Conservation (phyloP, 2,113 vertebrate genomes). For the Campylorhamphus procurvoides region DNA sequence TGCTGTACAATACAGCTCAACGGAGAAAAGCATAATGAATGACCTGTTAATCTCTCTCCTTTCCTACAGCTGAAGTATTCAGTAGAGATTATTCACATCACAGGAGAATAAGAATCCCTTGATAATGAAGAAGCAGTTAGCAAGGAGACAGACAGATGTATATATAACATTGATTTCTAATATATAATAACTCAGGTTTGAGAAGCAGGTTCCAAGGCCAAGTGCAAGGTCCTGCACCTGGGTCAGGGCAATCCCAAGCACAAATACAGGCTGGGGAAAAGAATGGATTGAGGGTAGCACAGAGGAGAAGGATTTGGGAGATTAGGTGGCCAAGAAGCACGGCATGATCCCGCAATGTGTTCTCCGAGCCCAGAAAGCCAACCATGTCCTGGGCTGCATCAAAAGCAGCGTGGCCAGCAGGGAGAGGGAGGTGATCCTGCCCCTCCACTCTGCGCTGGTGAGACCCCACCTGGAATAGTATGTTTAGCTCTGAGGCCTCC, state of each 20-base stretch:
- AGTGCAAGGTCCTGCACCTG: neutral
- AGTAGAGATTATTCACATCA: neutral
- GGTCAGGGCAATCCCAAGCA: fast-evolving
- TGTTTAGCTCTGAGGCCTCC: neutral
- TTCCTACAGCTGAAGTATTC: neutral
- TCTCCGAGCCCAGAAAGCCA: neutral
- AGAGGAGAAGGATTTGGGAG: neutral
- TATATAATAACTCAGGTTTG: neutral
- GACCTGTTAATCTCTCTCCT: neutral
- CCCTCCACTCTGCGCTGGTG: neutral
- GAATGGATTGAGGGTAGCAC: neutral
- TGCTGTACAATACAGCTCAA: neutral
- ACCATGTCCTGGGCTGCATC: fast-evolving
- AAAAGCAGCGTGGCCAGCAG: fast-evolving
- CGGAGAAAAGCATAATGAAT: neutral
- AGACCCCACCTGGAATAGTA: neutral
- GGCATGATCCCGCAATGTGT: fast-evolving
- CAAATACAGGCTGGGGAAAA: neutral
- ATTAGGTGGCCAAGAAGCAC: neutral
- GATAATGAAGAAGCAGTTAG: neutral
- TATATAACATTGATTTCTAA: neutral
- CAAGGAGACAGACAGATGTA: neutral
- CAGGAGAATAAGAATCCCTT: neutral
- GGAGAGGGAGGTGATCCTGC: neutral
- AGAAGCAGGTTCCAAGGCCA: neutral